Base-by-base conservation (phyloP, 2,888 invertebrate genomes). In the Parnassius mnemosyne region DNA sequence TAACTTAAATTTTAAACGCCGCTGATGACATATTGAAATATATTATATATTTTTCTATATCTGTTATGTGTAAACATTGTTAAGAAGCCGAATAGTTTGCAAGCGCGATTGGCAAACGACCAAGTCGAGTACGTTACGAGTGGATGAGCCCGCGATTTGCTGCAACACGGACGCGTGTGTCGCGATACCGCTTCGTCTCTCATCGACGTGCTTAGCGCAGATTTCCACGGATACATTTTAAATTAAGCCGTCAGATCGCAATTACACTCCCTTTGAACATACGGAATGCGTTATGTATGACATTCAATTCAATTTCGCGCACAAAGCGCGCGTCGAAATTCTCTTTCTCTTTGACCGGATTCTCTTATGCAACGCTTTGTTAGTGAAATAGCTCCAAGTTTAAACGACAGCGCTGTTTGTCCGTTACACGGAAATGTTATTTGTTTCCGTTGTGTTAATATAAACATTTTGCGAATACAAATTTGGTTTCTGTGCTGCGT, bases 181-280 rank as follows among this genome's bases (percentile, higher is more conserved):
- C 68, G 66, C 72, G 69, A 50, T 56, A 67, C 71, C 73, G 73
- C 71, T 68, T 61, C 69, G 62, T 65, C 70, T 69, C 71, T 71
- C 76, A 68, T 72, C 74, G 65, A 69, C 71, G 73, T 77, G 78
- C 80, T 83, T 77, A 79, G 78, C 75, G 75, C 80, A 83, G 83
- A 88, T 89, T 87, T 86, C 84, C 84, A 83, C 81, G 81, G 81
- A 84, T 85, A 86, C 89, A 81, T 86, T 89, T 88, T 83, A 88
- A 89, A 89, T 87, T 83, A 84, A 86, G 84, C 87, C 78, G 85
- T 77, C 86, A 80, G 83, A 83, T 88, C 80, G 83, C 85, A 89
- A 89, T 89, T 88, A 89, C 86, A 85, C 83, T 88, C 83, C 85
- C 89, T 90, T 89, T 90, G 88, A 87, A 84, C 81, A 80, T 73